These are phyloP conservation scores for Poecilia gillii DNA, from an alignment of 2,797 vertebrate species.

Conservation along the genomic window DNA sequence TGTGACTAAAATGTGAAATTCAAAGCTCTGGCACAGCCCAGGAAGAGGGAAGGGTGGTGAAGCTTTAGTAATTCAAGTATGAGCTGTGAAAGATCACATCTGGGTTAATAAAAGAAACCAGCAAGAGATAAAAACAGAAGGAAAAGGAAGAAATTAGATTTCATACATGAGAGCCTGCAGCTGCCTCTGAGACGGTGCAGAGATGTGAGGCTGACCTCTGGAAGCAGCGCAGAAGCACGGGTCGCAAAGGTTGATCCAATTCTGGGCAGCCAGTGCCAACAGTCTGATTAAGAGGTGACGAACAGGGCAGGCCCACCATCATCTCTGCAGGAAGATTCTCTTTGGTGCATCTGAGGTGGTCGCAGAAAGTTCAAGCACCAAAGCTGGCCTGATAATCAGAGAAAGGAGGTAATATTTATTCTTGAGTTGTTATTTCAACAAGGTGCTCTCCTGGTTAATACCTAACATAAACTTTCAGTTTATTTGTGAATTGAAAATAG, in stretches of 20 bases:
- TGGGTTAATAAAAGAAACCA: slow-evolving; percentile 64
- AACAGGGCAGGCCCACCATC: slow-evolving; percentile 59
- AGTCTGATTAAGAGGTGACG: slow-evolving; percentile 74
- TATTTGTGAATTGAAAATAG: background rate
- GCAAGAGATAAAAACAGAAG: slow-evolving; percentile 66
- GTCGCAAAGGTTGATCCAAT: slow-evolving; percentile 71
- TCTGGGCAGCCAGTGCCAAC: slow-evolving; percentile 65
- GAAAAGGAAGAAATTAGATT: slow-evolving; percentile 66
- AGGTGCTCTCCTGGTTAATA: background rate
- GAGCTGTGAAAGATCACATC: slow-evolving; percentile 52
- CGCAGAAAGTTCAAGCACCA: slow-evolving; percentile 28
- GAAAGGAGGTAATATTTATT: background rate
- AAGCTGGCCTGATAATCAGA: slow-evolving; percentile 29
- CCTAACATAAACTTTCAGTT: background rate
- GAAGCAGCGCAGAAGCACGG: slow-evolving; percentile 65
- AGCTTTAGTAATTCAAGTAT: slow-evolving; percentile 37
- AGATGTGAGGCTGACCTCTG: slow-evolving; percentile 66
- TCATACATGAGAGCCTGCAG: slow-evolving; percentile 51
- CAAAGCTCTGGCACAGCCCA: slow-evolving; percentile 33
- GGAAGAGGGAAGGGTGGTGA: slow-evolving; percentile 21
- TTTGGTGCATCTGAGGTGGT: slow-evolving; percentile 21
- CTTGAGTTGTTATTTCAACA: slow-evolving; percentile 11
- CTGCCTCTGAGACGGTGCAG: slow-evolving; percentile 50
- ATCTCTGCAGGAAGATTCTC: slow-evolving; percentile 46
- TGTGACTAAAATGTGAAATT: slow-evolving; percentile 17